phyloP scores from a whole-genome alignment of 37 sponge, comb jelly and placozoan species.

The Theonella swinhoei region DNA sequence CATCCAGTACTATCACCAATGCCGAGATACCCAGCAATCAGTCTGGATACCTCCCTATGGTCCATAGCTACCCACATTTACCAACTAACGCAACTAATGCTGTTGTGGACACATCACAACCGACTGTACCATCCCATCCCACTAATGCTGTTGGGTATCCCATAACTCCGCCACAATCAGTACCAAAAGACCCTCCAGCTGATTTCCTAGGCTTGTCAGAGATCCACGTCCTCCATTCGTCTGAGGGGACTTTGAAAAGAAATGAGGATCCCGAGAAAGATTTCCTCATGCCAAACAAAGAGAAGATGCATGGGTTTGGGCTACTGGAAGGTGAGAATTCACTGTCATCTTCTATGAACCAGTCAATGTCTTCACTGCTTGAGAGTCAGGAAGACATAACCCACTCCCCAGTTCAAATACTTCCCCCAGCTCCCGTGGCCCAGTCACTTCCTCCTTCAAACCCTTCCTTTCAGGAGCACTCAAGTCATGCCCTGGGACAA shows the following conservation, averaged over 20 bases:
- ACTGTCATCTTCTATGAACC: constrained; percentile 1
- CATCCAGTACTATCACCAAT: neutral
- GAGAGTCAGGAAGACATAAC: constrained; percentile 19
- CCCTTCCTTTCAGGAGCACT: neutral
- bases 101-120: neutral
- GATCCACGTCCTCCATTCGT: neutral
- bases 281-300: neutral
- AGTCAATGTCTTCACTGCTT: constrained; percentile 40
- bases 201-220: neutral
- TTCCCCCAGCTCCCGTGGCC: constrained; percentile 27
- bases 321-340: neutral
- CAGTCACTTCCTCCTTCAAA: neutral
- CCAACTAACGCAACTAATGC: neutral
- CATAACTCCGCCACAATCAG: neutral
- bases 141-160: neutral
- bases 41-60: neutral
- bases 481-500: neutral
- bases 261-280: neutral
- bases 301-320: neutral
- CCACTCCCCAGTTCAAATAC: constrained; percentile 13
- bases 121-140: neutral
- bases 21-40: neutral
- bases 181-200: neutral
- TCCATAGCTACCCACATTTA: neutral
- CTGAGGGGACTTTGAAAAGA: neutral